phyloP scores from a whole-genome alignment of 2,797 vertebrate species.

The Echeneis naucrates region DNA sequence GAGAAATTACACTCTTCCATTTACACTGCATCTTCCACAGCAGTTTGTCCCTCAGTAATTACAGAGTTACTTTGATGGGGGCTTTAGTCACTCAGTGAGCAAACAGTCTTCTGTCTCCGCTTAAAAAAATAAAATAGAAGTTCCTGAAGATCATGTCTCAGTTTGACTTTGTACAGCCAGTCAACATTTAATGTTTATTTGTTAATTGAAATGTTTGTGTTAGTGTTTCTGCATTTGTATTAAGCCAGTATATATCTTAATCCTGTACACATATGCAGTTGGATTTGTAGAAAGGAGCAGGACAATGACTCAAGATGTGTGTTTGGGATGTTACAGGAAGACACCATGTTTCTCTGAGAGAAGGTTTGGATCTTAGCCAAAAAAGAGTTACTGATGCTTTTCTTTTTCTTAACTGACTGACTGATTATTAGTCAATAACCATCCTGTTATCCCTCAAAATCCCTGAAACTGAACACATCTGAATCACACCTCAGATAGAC shows the following conservation, averaged over 20 bases:
- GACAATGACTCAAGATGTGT: no score
- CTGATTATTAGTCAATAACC: background rate
- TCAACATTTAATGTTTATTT: background rate
- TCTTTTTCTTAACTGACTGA: background rate
- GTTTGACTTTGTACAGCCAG: background rate
- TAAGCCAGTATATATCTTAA: conserved; percentile 29
- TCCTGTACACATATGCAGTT: conserved; percentile 25
- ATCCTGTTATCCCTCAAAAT: background rate
- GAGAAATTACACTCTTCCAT: background rate
- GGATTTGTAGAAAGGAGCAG: no score
- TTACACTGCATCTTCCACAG: conserved; percentile 2
- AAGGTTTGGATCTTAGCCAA: no score
- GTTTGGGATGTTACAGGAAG: no score
- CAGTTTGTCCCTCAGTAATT: conserved; percentile 21
- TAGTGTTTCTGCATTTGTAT: conserved; percentile 25
- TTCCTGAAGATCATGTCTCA: background rate
- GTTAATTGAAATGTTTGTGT: background rate
- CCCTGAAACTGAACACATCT: background rate
- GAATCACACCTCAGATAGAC: background rate
- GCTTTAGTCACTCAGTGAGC: background rate
- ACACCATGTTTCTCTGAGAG: no score
- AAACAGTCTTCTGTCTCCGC: conserved; percentile 3
- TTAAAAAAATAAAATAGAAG: background rate
- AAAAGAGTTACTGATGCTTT: no score
- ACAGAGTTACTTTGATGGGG: background rate